A percentile compares a stretch with the other conserved stretches of the same genome.
Conservation (phyloP, 2,113 vertebrate genomes). For the Amazona vittata region DNA sequence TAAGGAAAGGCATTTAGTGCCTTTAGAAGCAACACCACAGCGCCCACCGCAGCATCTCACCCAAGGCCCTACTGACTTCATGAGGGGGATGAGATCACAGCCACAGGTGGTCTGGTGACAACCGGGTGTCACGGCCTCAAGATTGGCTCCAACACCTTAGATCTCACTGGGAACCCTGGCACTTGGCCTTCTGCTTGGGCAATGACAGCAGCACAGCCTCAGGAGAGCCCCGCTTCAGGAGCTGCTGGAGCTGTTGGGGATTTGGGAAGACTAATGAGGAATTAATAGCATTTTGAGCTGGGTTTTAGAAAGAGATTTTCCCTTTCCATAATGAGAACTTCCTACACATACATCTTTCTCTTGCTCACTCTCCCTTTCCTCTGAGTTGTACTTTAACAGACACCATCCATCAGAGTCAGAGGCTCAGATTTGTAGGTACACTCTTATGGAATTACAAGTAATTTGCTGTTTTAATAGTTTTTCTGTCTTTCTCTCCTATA, state of each 20-base stretch:
- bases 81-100: not conserved
- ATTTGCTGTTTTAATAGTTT: not conserved
- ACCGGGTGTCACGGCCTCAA: not conserved
- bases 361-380: not conserved
- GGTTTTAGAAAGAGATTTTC: constrained; percentile 1
- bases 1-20: not conserved
- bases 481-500: not conserved
- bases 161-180: not conserved
- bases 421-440: not conserved
- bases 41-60: accelerated
- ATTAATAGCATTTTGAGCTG: constrained; percentile 27
- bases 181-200: not conserved
- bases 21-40: accelerated
- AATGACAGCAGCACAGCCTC: not conserved
- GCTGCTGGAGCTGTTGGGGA: not conserved
- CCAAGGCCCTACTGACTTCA: not conserved
- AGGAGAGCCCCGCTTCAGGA: not conserved
- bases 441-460: not conserved
- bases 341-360: not conserved
- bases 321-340: not conserved
- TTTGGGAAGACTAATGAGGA: constrained; percentile 38
- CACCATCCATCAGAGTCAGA: not conserved
- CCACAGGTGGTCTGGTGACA: not conserved
- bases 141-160: not conserved
- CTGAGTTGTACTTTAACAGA: not conserved